These are phyloP conservation scores for Hartigia nigra DNA, from an alignment of 2,888 invertebrate species.

Conservation along the genomic window DNA sequence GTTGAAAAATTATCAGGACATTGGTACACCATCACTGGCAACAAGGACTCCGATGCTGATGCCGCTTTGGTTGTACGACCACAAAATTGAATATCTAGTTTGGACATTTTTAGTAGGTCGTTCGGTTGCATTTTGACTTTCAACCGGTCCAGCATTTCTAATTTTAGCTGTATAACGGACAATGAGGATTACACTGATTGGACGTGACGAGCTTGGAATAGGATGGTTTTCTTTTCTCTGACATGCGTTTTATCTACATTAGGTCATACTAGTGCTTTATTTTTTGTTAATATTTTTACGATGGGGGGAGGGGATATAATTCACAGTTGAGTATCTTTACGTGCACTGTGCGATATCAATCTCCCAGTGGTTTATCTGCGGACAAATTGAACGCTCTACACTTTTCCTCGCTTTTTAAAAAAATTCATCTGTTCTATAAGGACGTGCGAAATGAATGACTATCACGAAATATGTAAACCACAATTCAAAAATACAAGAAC, in stretches of 20 bases:
- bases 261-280: neutral
- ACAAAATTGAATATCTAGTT: constrained; percentile 78
- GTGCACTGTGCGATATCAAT: constrained; percentile 29
- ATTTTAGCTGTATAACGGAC: constrained; percentile 72
- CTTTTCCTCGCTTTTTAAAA: constrained; percentile 3
- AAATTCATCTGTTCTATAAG: too few species aligned
- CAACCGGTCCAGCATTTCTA: constrained; percentile 75
- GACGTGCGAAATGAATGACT: too few species aligned
- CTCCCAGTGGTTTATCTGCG: constrained; percentile 33
- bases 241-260: neutral
- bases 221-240: too few species aligned
- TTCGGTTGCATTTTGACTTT: constrained; percentile 67
- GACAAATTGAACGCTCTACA: constrained; percentile 26
- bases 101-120: constrained; percentile 70
- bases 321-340: constrained; percentile 21
- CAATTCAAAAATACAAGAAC: too few species aligned
- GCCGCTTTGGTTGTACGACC: constrained; percentile 73
- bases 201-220: neutral
- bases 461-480: too few species aligned
- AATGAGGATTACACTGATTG: constrained; percentile 26
- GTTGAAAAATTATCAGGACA: constrained; percentile 90
- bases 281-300: neutral
- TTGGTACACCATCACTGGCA: constrained; percentile 81
- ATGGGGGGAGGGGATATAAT: neutral
- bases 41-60: constrained; percentile 70